Evolutionary conservation across 2,888 invertebrate species (phyloP), one percentile per base, ranked within the genome.

Genomic region (Byasa hedistus): DNA sequence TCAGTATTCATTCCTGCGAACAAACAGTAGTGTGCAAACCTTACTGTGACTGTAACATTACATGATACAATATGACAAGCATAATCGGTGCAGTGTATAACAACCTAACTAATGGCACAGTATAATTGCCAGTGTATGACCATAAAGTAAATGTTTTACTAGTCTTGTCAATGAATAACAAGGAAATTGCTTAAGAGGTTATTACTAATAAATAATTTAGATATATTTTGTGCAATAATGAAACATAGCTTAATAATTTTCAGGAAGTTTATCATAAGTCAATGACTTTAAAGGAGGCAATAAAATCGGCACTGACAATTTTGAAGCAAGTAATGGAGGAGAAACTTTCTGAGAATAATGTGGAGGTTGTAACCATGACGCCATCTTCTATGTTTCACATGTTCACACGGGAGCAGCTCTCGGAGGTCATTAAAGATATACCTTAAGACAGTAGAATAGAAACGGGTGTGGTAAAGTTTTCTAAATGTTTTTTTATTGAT

Each of bases 251-350:
- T 36, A 12, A 10, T 39, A 48, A 24, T 61, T 73, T 63, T 4
- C 91, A 95, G 88, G 95, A 95, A 78, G 92, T 94, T 19, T 95
- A 93, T 75, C 94, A 94, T 75, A 93, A 97, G 92, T 96, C 97
- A 24, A 98, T 99, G 96, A 97, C 97, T 0, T 86, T 99, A 61
- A 95, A 95, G 71, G 99, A 99, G 91, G 99, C 99, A 0, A 96
- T 97, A 70, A 97, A 97, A 79, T 92, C 97, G 19, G 96, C 98
- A 0, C 92, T 99, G 64, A 97, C 96, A 17, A 99, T 99, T 76
- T 92, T 99, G 24, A 99, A 99, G 85, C 99, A 99, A 90, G 99
- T 99, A 0, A 99, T 99, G 99, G 99, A 99, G 84, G 99, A 99
- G 85, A 99, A 99, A 86, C 91, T 99, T 2, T 99, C 96, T 69